Percentiles rank a stretch among this genome's conserved stretches.
Conservation (phyloP, 2,113 vertebrate species). For the Pipra filicauda region DNA sequence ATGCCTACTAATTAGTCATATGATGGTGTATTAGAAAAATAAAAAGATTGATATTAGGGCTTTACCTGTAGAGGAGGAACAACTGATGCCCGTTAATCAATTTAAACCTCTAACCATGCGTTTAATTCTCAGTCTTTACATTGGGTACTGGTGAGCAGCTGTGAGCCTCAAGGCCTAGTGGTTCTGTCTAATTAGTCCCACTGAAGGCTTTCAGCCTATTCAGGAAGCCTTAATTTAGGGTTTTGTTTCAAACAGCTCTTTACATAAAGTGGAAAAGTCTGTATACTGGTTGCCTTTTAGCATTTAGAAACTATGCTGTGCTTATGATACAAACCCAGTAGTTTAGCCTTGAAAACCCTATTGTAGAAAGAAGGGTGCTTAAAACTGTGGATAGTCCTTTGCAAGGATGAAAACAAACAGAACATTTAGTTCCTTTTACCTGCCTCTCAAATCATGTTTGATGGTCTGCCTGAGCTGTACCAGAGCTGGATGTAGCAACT, state of each 20-base stretch:
- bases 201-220: constrained; percentile 40
- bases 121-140: constrained; percentile 51
- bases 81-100: constrained; percentile 52
- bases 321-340: background rate
- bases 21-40: constrained; percentile 50
- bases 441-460: background rate
- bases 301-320: background rate
- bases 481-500: background rate
- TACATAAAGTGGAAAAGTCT: background rate
- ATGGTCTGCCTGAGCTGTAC: background rate
- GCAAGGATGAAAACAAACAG: background rate
- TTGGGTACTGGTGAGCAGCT: constrained; percentile 50
- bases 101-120: constrained; percentile 48
- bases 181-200: constrained; percentile 63
- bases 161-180: constrained; percentile 55
- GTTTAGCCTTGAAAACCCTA: background rate
- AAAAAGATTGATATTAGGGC: constrained; percentile 35
- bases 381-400: background rate
- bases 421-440: background rate
- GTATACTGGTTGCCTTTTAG: background rate
- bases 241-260: constrained; percentile 44
- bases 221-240: constrained; percentile 32
- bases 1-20: constrained; percentile 28
- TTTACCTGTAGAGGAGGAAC: constrained; percentile 36
- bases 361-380: background rate